Evolutionary conservation across 2,888 invertebrate genomes (phyloP), one percentile per base, ranked within the genome.

Genomic region (Embidobia sp.): DNA sequence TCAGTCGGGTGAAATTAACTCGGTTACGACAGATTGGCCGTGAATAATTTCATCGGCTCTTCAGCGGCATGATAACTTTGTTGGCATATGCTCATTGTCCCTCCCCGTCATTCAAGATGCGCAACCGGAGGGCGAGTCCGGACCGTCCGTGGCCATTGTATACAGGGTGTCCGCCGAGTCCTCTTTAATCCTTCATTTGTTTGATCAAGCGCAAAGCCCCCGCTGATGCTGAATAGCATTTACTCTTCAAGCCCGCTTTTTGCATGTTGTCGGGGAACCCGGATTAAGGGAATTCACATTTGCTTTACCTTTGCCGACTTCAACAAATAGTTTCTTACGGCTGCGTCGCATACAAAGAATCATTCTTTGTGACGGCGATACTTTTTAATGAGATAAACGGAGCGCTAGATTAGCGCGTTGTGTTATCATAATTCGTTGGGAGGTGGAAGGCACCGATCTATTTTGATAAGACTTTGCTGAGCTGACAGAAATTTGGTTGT

Each of bases 1-100:
- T 67, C 75, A 75, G 61, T 18, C 78, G 67, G 37, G 72, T 78
- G 79, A 85, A 86, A 86, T 86, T 86, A 86, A 86, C 86, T 85
- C 84, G 83, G 85, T 86, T 86, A 85, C 84, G 85, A 85, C 85
- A 85, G 86, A 86, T 86, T 86, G 86, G 85, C 86, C 85, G 86
- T 86, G 86, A 86, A 86, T 86, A 86, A 86, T 86, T 86, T 84
- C 85, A 85, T 86, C 83, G 83, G 80, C 83, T 80, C 85, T 85
- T 85, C 85, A 84, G 80, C 83, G 79, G 81, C 83, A 82, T 83
- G 85, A 86, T 86, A 85, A 86, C 86, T 86, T 86, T 85, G 85
- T 86, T 85, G 85, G 83, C 85, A 82, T 85, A 84, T 83, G 85
- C 85, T 84, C 84, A 84, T 85, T 85, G 86, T 84, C 67, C 82